Base-by-base conservation (phyloP, 2,113 vertebrate species). In the Galbula dea region DNA sequence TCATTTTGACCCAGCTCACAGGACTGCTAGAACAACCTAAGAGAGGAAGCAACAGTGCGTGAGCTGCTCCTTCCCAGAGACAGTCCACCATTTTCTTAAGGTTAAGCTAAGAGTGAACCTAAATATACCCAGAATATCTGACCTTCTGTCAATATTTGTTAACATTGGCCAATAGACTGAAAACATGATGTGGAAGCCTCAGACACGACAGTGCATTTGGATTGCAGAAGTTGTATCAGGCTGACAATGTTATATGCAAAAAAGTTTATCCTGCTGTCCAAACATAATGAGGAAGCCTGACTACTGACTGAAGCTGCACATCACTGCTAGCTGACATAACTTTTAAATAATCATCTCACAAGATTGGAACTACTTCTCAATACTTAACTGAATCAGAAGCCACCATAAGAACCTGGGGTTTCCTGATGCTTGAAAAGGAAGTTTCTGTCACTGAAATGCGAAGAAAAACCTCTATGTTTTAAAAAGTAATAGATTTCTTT, bases 151-250 rank as follows among this genome's bases (percentile, higher is more conserved):
- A 52, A 30, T 52, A 37, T 52, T 43, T 34, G 7, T 48, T 48
- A 48, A 52, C 0, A 0, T 37, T 6, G 3, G 23, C 26, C 22
- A 43, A 37, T 0, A 26, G 69, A 89, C 34, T 43, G 30, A 51
- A 77, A 84, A 57, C 15, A 12, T 6, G 19, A 52, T 8, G 5
- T 18, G 24, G 45, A 52, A 83, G 23, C 22, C 15, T 81, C 23
- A 89, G 23, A 24, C 16, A 16, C 13, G 18, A 45, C 0, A 0
- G 65, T 39, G 54, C 23, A 21, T 51, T 55, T 71, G 24, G 36
- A 46, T 39, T 86, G 57, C 45, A 30, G 63, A 81, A 27, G 23
- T 5, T 51, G 29, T 16, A n/a, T 19, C 59, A 43, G 49, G 69
- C 30, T 65, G 72, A 59, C 48, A 48, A 19, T 8, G 9, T 41